Conservation (phyloP, 1,140 invertebrate genomes). For the Pteromalus puparum region DNA sequence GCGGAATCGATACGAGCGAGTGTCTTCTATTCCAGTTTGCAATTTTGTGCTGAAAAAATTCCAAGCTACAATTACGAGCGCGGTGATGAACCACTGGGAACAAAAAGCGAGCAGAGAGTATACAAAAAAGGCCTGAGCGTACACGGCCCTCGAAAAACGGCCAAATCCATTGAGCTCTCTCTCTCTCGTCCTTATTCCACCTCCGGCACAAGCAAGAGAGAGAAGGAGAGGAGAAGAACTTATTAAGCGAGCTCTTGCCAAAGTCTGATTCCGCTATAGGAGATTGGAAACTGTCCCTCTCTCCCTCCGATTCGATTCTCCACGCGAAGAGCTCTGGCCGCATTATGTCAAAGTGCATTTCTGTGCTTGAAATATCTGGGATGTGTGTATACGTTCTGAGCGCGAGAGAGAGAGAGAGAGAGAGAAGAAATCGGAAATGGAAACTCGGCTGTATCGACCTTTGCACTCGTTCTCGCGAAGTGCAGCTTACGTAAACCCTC, state of each 20-base stretch:
- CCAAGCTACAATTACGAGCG: too few relatives aligned
- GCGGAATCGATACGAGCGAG: neutral
- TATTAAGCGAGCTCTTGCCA: constrained; percentile 48
- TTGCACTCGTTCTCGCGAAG: neutral
- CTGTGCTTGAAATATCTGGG: constrained; percentile 19
- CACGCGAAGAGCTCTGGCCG: constrained; percentile 20
- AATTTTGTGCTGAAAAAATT: too few relatives aligned
- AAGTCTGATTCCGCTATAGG: constrained; percentile 33
- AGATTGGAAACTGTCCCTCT: constrained; percentile 21
- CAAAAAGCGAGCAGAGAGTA: neutral
- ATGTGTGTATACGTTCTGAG: neutral
- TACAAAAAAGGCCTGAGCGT: neutral
- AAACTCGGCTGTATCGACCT: constrained; percentile 22
- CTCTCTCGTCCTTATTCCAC: neutral
- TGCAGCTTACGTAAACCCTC: constrained; percentile 2
- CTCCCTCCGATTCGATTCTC: constrained; percentile 20
- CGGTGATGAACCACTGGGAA: neutral
- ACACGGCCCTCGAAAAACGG: neutral
- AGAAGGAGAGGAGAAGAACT: constrained; percentile 34
- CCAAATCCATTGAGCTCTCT: constrained; percentile 29
- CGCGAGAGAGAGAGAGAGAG: neutral
- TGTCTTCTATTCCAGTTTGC: too few relatives aligned
- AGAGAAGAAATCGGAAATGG: constrained; percentile 26
- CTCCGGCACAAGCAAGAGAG: neutral
- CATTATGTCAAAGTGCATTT: constrained; percentile 39